Percentiles rank a stretch among this genome's conserved stretches.
phyloP scores from a whole-genome alignment of 2,113 vertebrate genomes.

The Uria lomvia region DNA sequence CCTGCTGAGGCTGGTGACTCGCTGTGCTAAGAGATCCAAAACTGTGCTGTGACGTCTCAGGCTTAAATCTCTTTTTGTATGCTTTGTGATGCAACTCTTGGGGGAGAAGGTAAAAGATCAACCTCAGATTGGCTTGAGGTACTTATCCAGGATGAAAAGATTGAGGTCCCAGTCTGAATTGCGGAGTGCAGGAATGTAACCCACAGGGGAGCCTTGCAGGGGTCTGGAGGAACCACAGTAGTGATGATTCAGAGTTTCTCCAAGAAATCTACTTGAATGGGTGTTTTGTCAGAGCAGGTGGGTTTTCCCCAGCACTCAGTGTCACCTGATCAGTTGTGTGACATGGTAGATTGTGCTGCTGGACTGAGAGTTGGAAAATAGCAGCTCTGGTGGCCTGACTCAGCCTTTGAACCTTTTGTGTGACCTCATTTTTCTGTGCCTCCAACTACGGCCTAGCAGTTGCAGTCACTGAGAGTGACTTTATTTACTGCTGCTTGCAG shows the following conservation, averaged over 20 bases:
- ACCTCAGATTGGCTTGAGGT: not conserved
- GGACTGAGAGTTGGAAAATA: not conserved
- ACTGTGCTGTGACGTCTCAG: not conserved
- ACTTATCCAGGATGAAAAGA: not conserved
- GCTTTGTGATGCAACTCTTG: not conserved
- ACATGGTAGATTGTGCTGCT: not conserved
- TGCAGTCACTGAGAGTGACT: not conserved
- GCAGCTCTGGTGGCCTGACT: not conserved
- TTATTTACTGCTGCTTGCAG: not conserved
- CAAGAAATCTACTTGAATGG: not conserved
- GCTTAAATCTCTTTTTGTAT: not conserved
- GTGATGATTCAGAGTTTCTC: not conserved
- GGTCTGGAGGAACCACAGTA: not conserved
- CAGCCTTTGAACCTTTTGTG: not conserved
- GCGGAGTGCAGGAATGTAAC: not conserved
- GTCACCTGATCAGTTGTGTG: not conserved
- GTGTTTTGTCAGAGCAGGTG: not conserved
- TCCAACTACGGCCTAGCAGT: accelerated
- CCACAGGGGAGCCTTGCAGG: not conserved
- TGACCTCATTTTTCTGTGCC: not conserved
- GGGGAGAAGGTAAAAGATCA: not conserved
- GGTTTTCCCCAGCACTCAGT: not conserved
- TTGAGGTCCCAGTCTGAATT: not conserved
- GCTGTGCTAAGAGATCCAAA: not conserved
- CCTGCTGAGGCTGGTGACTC: not conserved